Evolutionary conservation across 2,888 invertebrate genomes (phyloP), one percentile per base, ranked within the genome.

Genomic region (Drosophila tripunctata): DNA sequence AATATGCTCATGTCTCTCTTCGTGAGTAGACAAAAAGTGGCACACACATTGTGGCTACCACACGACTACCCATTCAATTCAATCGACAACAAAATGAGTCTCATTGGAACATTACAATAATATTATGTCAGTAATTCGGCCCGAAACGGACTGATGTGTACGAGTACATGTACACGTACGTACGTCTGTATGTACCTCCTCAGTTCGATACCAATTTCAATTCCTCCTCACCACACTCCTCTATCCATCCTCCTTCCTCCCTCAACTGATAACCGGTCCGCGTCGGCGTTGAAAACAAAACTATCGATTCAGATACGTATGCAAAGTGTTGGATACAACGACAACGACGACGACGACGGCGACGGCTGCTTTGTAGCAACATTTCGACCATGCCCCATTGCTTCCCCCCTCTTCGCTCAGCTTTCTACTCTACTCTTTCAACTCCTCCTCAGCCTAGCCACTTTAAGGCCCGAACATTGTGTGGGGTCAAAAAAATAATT

Each of bases 401-500:
- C n/a, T n/a, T 2, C n/a, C 35, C 1, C 10, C 22, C 5, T 2
- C 22, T 6, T n/a, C n/a, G n/a, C n/a, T n/a, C n/a, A n/a, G 3
- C 15, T 7, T 10, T 19, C n/a, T 31, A n/a, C n/a, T n/a, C n/a
- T n/a, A n/a, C n/a, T n/a, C n/a, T n/a, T n/a, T n/a, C n/a, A n/a
- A n/a, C n/a, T n/a, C n/a, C n/a, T n/a, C n/a, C 31, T 19, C 12
- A 14, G 31, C 35, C 35, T 17, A n/a, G 22, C 21, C 60, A 62
- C 64, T 62, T 58, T 48, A 41, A 45, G 45, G 58, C 55, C 50
- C 51, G 65, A 75, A 69, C 74, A 70, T 66, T 84, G 84, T 78
- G 85, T 85, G 85, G 86, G 86, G 85, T 85, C 85, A 87, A 84
- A 87, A 75, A 85, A 82, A 79, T 87, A 87, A 85, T 85, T 85